phyloP scores from a whole-genome alignment of 2,797 vertebrate genomes.

The Selene dorsalis region DNA sequence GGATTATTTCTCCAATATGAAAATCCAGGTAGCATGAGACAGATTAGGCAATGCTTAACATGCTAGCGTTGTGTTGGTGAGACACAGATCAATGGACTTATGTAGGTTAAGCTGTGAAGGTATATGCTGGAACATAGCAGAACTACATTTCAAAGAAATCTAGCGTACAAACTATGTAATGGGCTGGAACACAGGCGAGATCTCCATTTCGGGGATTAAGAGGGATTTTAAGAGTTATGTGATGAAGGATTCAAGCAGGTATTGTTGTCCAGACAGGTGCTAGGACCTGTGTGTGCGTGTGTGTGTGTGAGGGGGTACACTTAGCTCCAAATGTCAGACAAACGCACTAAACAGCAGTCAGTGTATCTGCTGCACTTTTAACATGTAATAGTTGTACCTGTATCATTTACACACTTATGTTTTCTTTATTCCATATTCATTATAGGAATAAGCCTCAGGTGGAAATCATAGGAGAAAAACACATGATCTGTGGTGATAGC shows the following conservation, averaged over 20 bases:
- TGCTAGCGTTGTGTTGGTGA: constrained; percentile 73
- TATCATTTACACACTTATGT: constrained; percentile 21
- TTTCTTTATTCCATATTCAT: constrained; percentile 6
- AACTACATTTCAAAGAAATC: constrained; percentile 75
- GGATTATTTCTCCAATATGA: constrained; percentile 83
- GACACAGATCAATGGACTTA: constrained; percentile 80
- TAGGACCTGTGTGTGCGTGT: constrained; percentile 54
- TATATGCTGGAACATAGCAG: constrained; percentile 69
- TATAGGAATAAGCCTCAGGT: constrained; percentile 27
- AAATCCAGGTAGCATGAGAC: constrained; percentile 84
- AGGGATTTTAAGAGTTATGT: constrained; percentile 73
- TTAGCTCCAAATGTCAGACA: constrained; percentile 59
- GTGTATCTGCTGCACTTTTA: constrained; percentile 46
- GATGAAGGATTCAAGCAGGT: constrained; percentile 74
- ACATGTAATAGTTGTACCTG: constrained; percentile 19
- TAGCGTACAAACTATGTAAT: constrained; percentile 66
- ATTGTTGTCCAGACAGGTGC: constrained; percentile 82
- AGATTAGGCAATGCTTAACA: constrained; percentile 82
- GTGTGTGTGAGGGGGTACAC: constrained; percentile 49
- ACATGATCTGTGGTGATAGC: constrained; percentile 27
- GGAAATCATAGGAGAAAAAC: constrained; percentile 27
- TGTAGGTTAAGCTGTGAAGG: constrained; percentile 78
- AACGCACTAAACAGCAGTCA: constrained; percentile 66
- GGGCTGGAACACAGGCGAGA: constrained; percentile 61
- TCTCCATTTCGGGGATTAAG: constrained; percentile 80